Evolutionary conservation across 1,140 invertebrate genomes (phyloP).

Genomic region (Drosophila ohnishii): DNA sequence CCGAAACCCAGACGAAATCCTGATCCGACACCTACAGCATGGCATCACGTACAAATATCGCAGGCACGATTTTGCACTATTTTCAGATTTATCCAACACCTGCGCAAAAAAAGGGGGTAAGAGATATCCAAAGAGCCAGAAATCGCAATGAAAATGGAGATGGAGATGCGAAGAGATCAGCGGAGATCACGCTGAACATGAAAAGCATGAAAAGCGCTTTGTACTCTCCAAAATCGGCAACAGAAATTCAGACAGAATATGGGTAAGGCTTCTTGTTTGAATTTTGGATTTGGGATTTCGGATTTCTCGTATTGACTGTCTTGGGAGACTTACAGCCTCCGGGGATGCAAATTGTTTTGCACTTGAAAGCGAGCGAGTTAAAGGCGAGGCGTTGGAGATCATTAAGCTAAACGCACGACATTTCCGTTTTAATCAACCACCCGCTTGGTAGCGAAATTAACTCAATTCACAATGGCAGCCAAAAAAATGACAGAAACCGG

Average conservation of each 20-base stretch:
- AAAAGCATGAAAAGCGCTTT: conserved; percentile 67
- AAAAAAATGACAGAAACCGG: conserved; percentile 30
- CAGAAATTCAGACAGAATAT: conserved; percentile 62
- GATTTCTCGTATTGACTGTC: conserved; percentile 30
- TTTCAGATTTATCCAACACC: conserved; percentile 81
- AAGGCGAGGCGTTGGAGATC: conserved; percentile 48
- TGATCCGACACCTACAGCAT: conserved; percentile 75
- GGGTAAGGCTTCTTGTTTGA: conserved; percentile 19
- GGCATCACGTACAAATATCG: conserved; percentile 82
- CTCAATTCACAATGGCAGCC: conserved; percentile 46
- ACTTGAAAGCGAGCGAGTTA: conserved; percentile 48
- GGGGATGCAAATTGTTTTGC: conserved; percentile 54
- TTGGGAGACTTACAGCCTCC: conserved; percentile 12
- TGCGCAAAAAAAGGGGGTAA: conserved; percentile 52
- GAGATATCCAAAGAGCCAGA: conserved; percentile 20
- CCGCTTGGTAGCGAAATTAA: conserved; percentile 63
- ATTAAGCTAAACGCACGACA: conserved; percentile 72
- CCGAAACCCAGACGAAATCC: conserved; percentile 54
- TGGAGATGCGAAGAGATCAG: conserved; percentile 45
- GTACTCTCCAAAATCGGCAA: background rate
- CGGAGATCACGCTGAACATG: conserved; percentile 70
- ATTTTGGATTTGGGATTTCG: conserved; percentile 20
- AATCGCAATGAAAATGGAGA: conserved; percentile 54
- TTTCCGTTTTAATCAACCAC: conserved; percentile 79
- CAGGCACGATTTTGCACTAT: conserved; percentile 82